Percentiles rank a stretch among this genome's conserved stretches.
Conservation (phyloP, 2,113 vertebrate genomes). For the Heterotilapia buettikoferi region DNA sequence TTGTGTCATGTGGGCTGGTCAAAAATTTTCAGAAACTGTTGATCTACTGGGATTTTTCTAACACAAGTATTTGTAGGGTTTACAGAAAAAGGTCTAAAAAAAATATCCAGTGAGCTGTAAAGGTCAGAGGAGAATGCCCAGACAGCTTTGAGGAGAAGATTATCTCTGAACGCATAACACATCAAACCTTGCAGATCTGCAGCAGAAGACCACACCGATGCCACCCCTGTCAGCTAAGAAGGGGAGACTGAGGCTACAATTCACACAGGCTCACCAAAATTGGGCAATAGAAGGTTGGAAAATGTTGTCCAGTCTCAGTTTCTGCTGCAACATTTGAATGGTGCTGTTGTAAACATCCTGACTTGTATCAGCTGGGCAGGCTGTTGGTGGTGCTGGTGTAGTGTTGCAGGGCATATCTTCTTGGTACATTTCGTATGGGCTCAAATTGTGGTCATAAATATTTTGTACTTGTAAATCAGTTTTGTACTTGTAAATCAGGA, state of each 20-base stretch:
- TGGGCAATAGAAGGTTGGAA: background rate
- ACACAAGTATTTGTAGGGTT: background rate
- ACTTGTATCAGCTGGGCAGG: background rate
- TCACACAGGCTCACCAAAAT: background rate
- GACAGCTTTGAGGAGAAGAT: background rate
- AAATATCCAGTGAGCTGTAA: background rate
- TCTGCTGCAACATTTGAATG: background rate
- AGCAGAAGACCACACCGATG: background rate
- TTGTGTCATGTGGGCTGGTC: background rate
- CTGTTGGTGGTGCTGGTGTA: background rate
- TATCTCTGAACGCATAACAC: background rate
- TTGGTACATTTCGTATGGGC: background rate
- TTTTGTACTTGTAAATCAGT: too few relatives aligned
- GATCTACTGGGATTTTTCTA: background rate
- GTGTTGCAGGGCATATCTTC: background rate
- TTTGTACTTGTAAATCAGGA: too few relatives aligned
- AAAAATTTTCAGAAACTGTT: background rate
- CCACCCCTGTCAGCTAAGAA: background rate
- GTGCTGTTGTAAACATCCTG: background rate
- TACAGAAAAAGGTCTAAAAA: background rate
- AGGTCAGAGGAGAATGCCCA: background rate
- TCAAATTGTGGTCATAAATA: too few relatives aligned
- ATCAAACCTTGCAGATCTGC: background rate
- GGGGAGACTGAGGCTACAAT: background rate
- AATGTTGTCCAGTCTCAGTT: background rate